Conservation (phyloP, 2,888 invertebrate genomes). For the Phyto melanocephala region DNA sequence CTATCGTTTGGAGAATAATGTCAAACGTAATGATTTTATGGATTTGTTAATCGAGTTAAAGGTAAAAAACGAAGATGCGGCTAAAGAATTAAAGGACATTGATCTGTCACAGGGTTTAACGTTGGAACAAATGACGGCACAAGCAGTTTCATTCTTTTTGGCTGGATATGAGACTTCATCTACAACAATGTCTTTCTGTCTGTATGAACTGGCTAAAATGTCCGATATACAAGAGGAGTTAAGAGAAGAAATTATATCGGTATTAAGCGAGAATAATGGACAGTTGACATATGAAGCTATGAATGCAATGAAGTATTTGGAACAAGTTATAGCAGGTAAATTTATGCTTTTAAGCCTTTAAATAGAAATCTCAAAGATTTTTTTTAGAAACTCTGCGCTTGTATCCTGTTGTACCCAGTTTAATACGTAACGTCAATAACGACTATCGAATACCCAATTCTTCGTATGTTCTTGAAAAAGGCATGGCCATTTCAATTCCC, state of each 20-base stretch:
- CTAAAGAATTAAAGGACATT: conserved; percentile 68
- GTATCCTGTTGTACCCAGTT: conserved; percentile 80
- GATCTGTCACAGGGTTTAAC: conserved; percentile 68
- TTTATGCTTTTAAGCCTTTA: too few species aligned
- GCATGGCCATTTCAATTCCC: conserved; percentile 69
- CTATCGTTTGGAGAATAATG: conserved; percentile 71
- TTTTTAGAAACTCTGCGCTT: conserved; percentile 81
- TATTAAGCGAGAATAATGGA: conserved; percentile 64
- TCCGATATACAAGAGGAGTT: conserved; percentile 78
- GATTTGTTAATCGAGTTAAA: conserved; percentile 80
- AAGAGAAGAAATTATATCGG: conserved; percentile 78
- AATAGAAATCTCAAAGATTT: too few species aligned
- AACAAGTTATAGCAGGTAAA: conserved; percentile 74
- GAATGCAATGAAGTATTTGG: conserved; percentile 72
- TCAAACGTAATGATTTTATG: conserved; percentile 81
- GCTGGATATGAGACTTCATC: conserved; percentile 84
- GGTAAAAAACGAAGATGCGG: conserved; percentile 77
- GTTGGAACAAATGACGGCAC: conserved; percentile 74
- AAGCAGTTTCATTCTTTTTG: conserved; percentile 73
- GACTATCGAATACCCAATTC: conserved; percentile 80
- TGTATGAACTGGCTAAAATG: conserved; percentile 73
- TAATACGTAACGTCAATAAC: conserved; percentile 80
- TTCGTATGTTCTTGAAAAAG: conserved; percentile 79
- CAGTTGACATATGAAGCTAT: conserved; percentile 73
- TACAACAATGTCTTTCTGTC: conserved; percentile 80